These are phyloP conservation scores for Scomber colias DNA, from an alignment of 2,113 vertebrate genomes.

Conservation along the genomic window DNA sequence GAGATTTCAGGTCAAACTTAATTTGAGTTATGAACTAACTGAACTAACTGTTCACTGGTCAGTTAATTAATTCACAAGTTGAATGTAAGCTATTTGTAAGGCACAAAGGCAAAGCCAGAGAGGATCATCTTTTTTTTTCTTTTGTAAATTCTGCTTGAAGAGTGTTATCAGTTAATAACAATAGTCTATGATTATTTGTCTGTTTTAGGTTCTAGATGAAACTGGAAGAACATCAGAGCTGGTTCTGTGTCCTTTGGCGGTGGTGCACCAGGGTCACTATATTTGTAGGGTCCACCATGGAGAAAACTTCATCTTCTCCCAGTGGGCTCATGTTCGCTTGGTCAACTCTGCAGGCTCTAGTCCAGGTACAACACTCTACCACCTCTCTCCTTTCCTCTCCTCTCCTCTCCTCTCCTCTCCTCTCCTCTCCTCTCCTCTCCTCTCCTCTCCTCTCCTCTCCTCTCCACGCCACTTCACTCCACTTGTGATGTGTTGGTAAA, in stretches of 20 bases:
- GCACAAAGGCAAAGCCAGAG: too few species aligned
- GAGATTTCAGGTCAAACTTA: neutral
- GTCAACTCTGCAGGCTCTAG: slow-evolving; percentile 68
- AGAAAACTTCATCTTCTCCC: slow-evolving; percentile 83
- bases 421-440: neutral
- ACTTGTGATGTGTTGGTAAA: neutral
- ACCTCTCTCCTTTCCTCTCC: neutral
- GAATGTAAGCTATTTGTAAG: too few species aligned
- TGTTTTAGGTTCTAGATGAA: slow-evolving; percentile 79
- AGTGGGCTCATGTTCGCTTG: slow-evolving; percentile 84
- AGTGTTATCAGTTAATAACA: too few species aligned
- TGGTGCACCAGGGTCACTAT: slow-evolving; percentile 74
- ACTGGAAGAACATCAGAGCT: slow-evolving; percentile 80
- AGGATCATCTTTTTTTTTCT: too few species aligned
- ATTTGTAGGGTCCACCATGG: slow-evolving; percentile 88
- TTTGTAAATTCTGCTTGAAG: too few species aligned
- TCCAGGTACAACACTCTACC: slow-evolving; percentile 70
- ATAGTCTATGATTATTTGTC: neutral
- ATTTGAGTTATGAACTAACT: neutral
- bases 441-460: neutral
- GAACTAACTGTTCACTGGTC: too few species aligned
- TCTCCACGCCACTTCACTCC: neutral
- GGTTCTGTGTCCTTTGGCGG: slow-evolving; percentile 65
- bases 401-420: neutral
- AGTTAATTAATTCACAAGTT: too few species aligned